A percentile compares a stretch with the other conserved stretches of the same genome.
phyloP scores from a whole-genome alignment of 2,797 vertebrate species.

The Nasua narica region DNA sequence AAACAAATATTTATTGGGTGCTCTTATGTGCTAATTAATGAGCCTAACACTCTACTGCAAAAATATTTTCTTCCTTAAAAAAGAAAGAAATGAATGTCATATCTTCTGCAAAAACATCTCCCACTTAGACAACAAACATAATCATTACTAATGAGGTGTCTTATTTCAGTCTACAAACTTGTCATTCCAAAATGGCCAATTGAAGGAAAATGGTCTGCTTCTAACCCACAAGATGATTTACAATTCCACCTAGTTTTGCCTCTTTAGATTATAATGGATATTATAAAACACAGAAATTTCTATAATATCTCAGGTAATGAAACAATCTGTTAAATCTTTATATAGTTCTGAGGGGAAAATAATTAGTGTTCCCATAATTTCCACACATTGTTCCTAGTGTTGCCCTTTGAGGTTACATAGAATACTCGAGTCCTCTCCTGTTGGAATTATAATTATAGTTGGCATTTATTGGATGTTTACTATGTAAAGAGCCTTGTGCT shows the following conservation, averaged over 20 bases:
- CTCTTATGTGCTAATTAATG: neutral
- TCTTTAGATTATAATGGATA: neutral
- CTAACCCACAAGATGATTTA: neutral
- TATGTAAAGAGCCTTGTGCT: neutral
- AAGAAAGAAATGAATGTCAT: neutral
- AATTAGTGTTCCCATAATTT: neutral
- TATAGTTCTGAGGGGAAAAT: neutral
- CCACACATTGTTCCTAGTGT: neutral
- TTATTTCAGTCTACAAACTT: neutral
- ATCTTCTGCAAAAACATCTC: neutral
- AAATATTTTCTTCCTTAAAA: slow-evolving; percentile 25
- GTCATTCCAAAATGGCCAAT: neutral
- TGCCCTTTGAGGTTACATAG: neutral
- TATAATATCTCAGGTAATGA: neutral
- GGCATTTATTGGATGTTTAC: slow-evolving; percentile 41
- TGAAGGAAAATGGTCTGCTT: neutral
- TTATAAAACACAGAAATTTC: neutral
- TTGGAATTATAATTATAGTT: neutral
- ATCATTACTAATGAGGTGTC: neutral
- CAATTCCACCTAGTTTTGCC: neutral
- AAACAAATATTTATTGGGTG: slow-evolving; percentile 7
- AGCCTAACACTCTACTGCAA: neutral
- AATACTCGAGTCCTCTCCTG: neutral
- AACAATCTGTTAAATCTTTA: neutral
- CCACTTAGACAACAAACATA: neutral